Percentiles rank a stretch among this genome's conserved stretches.
These are phyloP conservation scores for Mesoligia furuncula DNA, from an alignment of 2,888 invertebrate species.

Conservation along the genomic window DNA sequence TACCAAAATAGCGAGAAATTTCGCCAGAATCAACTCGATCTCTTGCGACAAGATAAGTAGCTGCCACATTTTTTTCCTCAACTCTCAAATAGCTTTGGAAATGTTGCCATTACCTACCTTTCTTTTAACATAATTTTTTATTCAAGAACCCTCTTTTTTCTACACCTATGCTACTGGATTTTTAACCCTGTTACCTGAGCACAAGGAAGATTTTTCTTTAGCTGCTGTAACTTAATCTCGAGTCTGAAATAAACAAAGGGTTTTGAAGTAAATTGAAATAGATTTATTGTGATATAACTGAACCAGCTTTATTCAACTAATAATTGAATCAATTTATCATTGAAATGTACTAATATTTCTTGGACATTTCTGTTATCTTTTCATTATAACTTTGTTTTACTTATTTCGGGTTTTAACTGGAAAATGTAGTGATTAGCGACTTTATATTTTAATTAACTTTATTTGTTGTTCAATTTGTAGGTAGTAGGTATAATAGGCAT, in stretches of 20 bases:
- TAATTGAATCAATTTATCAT: slow-evolving; percentile 71
- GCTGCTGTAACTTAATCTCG: slow-evolving; percentile 27
- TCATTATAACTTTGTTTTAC: slow-evolving; percentile 42
- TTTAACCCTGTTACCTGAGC: not conserved
- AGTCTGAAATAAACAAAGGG: slow-evolving; percentile 51
- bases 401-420: slow-evolving; percentile 17
- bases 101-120: slow-evolving; percentile 47
- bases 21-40: slow-evolving; percentile 50
- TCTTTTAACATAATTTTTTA: slow-evolving; percentile 50
- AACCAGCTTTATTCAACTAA: slow-evolving; percentile 63
- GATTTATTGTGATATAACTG: slow-evolving; percentile 68
- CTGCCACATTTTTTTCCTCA: slow-evolving; percentile 44
- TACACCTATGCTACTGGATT: slow-evolving; percentile 5
- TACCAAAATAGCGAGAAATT: slow-evolving; percentile 22
- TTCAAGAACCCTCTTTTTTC: slow-evolving; percentile 23
- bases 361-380: slow-evolving; percentile 35
- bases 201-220: slow-evolving; percentile 24
- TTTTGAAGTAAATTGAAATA: slow-evolving; percentile 61
- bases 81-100: slow-evolving; percentile 55
- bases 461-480: slow-evolving; percentile 5
- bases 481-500: not conserved
- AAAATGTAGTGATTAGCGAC: slow-evolving; percentile 21
- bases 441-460: slow-evolving; percentile 20
- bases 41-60: slow-evolving; percentile 57
- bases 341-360: slow-evolving; percentile 46